phyloP scores from a whole-genome alignment of 2,113 vertebrate genomes.

The Prunella himalayana region DNA sequence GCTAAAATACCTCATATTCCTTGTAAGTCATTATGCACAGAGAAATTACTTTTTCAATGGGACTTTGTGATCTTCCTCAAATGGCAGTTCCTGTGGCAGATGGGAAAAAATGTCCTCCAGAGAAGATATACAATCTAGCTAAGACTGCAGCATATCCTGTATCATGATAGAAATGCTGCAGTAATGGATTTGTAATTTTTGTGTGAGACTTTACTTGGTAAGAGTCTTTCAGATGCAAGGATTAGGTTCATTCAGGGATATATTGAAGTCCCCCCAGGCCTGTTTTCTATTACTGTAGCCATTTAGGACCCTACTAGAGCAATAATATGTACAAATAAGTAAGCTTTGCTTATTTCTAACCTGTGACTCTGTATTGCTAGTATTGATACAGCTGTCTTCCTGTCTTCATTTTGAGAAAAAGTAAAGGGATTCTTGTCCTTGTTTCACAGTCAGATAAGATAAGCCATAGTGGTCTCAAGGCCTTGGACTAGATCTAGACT shows the following conservation, averaged over 20 bases:
- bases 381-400: neutral
- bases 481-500: neutral
- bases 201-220: neutral
- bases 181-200: neutral
- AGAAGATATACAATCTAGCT: neutral
- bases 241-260: neutral
- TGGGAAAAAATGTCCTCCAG: neutral
- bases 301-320: neutral
- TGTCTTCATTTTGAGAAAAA: neutral
- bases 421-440: neutral
- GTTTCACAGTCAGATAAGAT: neutral
- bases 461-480: neutral
- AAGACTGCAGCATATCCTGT: neutral
- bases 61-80: neutral
- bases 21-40: neutral
- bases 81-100: neutral
- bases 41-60: neutral
- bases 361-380: neutral
- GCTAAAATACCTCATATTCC: neutral
- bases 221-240: neutral
- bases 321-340: neutral
- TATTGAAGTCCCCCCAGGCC: neutral
- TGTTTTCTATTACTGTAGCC: neutral
- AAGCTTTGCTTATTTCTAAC: neutral
- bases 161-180: neutral